A percentile compares a stretch with the other conserved stretches of the same genome.
Conservation (phyloP, 2,888 invertebrate species). For the Stenodera caucasica region DNA sequence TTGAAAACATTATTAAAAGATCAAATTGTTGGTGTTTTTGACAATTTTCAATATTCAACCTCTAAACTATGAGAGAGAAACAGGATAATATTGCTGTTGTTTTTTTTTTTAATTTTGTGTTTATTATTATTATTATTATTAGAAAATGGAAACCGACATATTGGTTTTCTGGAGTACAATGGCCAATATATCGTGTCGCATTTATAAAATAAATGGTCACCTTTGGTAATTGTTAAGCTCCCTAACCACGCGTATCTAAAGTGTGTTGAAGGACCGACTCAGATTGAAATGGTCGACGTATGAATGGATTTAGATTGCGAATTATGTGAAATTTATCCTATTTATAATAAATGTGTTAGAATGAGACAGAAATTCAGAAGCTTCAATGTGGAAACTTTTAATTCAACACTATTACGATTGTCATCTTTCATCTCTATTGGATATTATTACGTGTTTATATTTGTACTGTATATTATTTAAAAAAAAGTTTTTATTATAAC, state of each 20-base stretch:
- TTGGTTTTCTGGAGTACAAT: constrained; percentile 29
- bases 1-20: too few species aligned
- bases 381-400: constrained; percentile 12
- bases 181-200: constrained; percentile 26
- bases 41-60: constrained; percentile 6
- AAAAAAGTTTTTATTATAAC: constrained; percentile 25
- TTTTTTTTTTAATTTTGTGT: too few species aligned
- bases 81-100: too few species aligned
- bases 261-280: constrained; percentile 12
- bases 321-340: constrained; percentile 19
- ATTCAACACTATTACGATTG: constrained; percentile 26
- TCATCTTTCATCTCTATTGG: constrained; percentile 29
- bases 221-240: constrained; percentile 36
- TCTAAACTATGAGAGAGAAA: constrained; percentile 15
- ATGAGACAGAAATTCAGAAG: constrained; percentile 16
- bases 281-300: constrained; percentile 19
- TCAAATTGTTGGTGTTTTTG: background rate
- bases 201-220: constrained; percentile 30
- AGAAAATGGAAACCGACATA: constrained; percentile 31
- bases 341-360: constrained; percentile 10
- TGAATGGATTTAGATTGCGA: constrained; percentile 32
- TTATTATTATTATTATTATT: too few species aligned
- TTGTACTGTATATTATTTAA: constrained; percentile 25
- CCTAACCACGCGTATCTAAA: constrained; percentile 38
- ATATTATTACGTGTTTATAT: constrained; percentile 33